phyloP scores from a whole-genome alignment of 2,797 vertebrate genomes.

The Tinamus major region DNA sequence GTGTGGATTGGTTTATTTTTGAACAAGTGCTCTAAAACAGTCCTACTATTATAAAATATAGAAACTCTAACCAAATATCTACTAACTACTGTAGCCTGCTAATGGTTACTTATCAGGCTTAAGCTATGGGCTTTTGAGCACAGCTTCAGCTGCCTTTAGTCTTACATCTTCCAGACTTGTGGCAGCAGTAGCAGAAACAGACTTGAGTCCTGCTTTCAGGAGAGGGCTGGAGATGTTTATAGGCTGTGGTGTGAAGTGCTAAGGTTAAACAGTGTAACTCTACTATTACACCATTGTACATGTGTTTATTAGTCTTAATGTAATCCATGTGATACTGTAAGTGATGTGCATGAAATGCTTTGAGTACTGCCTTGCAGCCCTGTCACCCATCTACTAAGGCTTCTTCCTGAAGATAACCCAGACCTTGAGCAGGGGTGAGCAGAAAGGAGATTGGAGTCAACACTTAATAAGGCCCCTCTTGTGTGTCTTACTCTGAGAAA shows the following conservation, averaged over 20 bases:
- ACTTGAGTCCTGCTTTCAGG: rapidly evolving
- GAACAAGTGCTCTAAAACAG: background rate
- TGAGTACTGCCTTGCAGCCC: background rate
- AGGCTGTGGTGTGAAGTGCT: rapidly evolving
- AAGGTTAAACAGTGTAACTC: background rate
- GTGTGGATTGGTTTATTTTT: no score
- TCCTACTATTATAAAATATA: rapidly evolving
- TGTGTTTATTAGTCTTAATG: no score
- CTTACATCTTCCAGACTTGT: rapidly evolving
- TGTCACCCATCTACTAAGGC: rapidly evolving
- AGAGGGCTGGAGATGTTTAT: background rate
- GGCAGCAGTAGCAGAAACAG: background rate
- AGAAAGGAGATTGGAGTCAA: rapidly evolving
- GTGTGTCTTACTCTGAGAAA: background rate
- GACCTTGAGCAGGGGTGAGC: background rate
- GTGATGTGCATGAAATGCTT: rapidly evolving
- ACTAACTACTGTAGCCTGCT: background rate
- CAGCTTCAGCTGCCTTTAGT: background rate
- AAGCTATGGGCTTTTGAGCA: background rate
- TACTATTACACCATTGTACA: rapidly evolving
- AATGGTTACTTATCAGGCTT: background rate
- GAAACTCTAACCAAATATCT: background rate
- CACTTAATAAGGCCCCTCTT: background rate
- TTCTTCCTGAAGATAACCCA: rapidly evolving
- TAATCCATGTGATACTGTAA: background rate